These are phyloP conservation scores for Drosophila mettleri DNA, from an alignment of 2,888 invertebrate species.

Conservation along the genomic window DNA sequence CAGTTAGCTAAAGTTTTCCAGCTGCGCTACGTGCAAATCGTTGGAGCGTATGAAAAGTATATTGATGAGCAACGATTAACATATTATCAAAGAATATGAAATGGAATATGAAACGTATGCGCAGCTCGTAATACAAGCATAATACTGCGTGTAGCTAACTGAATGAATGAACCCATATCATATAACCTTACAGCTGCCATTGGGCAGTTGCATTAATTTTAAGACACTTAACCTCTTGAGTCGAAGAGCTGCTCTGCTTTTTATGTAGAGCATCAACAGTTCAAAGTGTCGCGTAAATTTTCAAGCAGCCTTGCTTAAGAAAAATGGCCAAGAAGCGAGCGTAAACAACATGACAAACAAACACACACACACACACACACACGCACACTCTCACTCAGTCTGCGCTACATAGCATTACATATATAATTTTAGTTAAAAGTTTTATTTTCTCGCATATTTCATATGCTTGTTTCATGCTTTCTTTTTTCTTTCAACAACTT, in stretches of 20 bases:
- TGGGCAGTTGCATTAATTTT: background rate
- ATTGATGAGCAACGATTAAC: conserved; percentile 3
- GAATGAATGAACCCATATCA: background rate
- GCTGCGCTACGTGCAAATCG: conserved; percentile 29
- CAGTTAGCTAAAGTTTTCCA: conserved; percentile 49
- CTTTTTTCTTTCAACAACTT: conserved; percentile 58
- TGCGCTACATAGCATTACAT: conserved; percentile 60
- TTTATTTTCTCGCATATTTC: conserved; percentile 80
- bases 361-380: conserved; percentile 34
- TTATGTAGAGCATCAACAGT: conserved; percentile 49
- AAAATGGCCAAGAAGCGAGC: conserved; percentile 68
- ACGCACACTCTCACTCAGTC: conserved; percentile 17
- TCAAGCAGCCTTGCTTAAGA: conserved; percentile 47
- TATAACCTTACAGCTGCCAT: background rate
- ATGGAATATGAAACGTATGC: background rate
- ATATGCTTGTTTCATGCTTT: conserved; percentile 64
- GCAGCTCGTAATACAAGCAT: background rate
- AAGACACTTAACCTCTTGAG: background rate
- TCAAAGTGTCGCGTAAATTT: conserved; percentile 55
- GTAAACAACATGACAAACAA: conserved; percentile 73
- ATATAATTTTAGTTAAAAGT: conserved; percentile 82
- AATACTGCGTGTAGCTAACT: background rate
- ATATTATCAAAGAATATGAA: background rate
- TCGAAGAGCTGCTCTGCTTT: background rate
- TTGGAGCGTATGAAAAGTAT: conserved; percentile 2